These are phyloP conservation scores for Phoxinus phoxinus DNA, from an alignment of 2,113 vertebrate species.

Conservation along the genomic window DNA sequence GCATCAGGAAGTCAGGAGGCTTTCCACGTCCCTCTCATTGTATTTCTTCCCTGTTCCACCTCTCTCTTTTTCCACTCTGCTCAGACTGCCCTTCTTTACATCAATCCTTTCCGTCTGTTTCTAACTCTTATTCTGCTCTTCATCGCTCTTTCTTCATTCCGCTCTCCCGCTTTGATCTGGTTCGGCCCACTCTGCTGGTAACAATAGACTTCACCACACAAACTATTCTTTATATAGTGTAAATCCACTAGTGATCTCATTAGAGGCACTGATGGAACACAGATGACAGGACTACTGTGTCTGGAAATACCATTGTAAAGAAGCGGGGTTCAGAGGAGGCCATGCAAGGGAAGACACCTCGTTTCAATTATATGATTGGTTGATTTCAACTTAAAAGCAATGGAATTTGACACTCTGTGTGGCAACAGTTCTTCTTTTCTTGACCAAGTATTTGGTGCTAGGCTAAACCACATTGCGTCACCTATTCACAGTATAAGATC, in stretches of 20 bases:
- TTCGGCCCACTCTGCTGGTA: conserved; percentile 19
- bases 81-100: conserved; percentile 1
- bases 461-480: conserved; percentile 1
- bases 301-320: conserved; percentile 46
- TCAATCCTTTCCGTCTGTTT: conserved; percentile 39
- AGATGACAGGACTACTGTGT: conserved; percentile 45
- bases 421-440: conserved; percentile 13
- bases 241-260: conserved; percentile 54
- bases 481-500: neutral
- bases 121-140: conserved; percentile 28
- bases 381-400: conserved; percentile 35
- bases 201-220: conserved; percentile 39
- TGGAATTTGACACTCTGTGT: neutral
- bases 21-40: conserved; percentile 23
- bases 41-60: conserved; percentile 25
- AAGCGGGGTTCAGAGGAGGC: conserved; percentile 22
- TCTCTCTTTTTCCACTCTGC: conserved; percentile 30
- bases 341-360: conserved; percentile 32
- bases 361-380: conserved; percentile 44
- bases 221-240: conserved; percentile 45
- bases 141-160: conserved; percentile 18
- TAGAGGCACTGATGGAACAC: conserved; percentile 49
- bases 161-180: conserved; percentile 14
- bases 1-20: conserved; percentile 52
- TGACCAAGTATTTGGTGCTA: neutral